phyloP scores from a whole-genome alignment of 92 coral and sea anemone genomes.

The Parazoanthus darwini region DNA sequence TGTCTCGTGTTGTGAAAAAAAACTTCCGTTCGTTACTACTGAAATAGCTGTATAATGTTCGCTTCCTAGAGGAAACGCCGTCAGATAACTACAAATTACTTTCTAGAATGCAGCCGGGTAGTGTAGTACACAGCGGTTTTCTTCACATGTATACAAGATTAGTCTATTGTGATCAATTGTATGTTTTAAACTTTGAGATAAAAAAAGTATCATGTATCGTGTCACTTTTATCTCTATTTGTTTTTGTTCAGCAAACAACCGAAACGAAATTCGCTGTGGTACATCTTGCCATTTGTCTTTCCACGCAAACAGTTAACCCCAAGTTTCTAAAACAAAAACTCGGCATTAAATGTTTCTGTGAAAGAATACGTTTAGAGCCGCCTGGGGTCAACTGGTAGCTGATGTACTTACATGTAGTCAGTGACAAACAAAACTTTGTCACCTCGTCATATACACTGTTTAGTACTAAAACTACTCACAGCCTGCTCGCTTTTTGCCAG shows the following conservation, averaged over 20 bases:
- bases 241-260: neutral
- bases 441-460: neutral
- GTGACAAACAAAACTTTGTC: neutral
- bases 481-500: too few species aligned
- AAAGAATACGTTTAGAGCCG: neutral
- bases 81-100: neutral
- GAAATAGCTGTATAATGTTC: neutral
- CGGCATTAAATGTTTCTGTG: neutral
- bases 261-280: too few species aligned
- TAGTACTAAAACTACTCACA: neutral
- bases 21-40: too few species aligned
- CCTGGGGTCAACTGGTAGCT: neutral
- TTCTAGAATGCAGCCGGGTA: too few species aligned
- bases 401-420: neutral
- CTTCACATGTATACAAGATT: neutral
- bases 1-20: too few species aligned
- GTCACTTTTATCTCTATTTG: too few species aligned
- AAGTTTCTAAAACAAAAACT: too few species aligned
- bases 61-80: conserved; percentile 4
- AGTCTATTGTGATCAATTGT: too few species aligned
- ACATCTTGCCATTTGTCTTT: too few species aligned
- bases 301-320: neutral
- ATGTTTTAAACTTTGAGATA: neutral
- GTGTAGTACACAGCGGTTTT: neutral
- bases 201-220: too few species aligned